These are phyloP conservation scores for Gobiocypris rarus DNA, from an alignment of 2,113 vertebrate genomes.

Conservation along the genomic window DNA sequence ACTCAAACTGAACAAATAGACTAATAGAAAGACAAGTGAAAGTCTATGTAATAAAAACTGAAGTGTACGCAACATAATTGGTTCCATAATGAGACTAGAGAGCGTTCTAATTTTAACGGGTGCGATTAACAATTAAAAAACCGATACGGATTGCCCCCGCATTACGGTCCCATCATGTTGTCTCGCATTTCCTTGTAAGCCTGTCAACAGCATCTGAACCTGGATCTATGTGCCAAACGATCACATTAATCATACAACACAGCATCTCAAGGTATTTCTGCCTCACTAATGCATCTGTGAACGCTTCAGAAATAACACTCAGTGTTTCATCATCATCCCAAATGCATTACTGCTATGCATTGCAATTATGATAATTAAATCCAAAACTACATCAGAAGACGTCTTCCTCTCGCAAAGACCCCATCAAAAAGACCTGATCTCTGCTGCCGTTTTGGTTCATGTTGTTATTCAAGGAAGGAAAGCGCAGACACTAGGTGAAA, in stretches of 20 bases:
- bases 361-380: slow-evolving; percentile 57
- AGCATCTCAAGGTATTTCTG: slow-evolving; percentile 23
- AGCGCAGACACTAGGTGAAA: neutral
- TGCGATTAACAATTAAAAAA: slow-evolving; percentile 25
- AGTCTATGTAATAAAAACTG: slow-evolving; percentile 45
- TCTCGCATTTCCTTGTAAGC: slow-evolving; percentile 38
- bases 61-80: slow-evolving; percentile 42
- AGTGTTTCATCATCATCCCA: slow-evolving; percentile 51
- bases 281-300: slow-evolving; percentile 40
- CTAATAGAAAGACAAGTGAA: slow-evolving; percentile 19
- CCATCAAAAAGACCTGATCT: slow-evolving; percentile 24
- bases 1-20: neutral
- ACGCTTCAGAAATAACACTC: slow-evolving; percentile 50
- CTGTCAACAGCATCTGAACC: slow-evolving; percentile 27
- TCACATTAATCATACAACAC: slow-evolving; percentile 47
- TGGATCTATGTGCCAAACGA: slow-evolving; percentile 31
- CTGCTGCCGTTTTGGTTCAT: neutral
- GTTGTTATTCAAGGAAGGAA: slow-evolving; percentile 27
- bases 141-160: slow-evolving; percentile 23
- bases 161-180: slow-evolving; percentile 15
- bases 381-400: slow-evolving; percentile 40
- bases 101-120: slow-evolving; percentile 37
- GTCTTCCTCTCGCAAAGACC: neutral
- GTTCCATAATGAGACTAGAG: slow-evolving; percentile 39
- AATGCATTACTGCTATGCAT: slow-evolving; percentile 52